Conservation (phyloP, 1,140 invertebrate species). For the Cryptotermes secundus region DNA sequence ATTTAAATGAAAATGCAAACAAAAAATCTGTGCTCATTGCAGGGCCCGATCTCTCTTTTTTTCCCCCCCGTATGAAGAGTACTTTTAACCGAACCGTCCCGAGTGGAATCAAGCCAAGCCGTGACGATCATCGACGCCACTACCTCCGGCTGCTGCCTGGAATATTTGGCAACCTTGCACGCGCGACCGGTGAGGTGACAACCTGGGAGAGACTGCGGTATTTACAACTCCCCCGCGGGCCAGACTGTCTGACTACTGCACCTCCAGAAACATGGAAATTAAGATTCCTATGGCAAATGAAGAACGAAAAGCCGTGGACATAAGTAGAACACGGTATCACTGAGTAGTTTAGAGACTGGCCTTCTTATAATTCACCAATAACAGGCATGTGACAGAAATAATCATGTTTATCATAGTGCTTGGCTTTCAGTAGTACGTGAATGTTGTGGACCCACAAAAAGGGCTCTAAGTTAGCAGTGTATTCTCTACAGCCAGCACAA, state of each 20-base stretch:
- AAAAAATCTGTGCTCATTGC: slow-evolving; percentile 19
- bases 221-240: slow-evolving; percentile 32
- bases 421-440: background rate
- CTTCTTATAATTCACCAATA: background rate
- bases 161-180: slow-evolving; percentile 25
- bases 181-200: slow-evolving; percentile 26
- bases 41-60: slow-evolving; percentile 24
- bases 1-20: background rate
- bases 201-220: slow-evolving; percentile 33
- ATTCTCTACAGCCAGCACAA: no score
- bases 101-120: slow-evolving; percentile 29
- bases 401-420: background rate
- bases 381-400: background rate
- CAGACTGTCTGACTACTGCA: slow-evolving; percentile 22
- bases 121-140: slow-evolving; percentile 27
- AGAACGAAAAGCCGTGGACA: background rate
- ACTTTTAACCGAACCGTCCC: slow-evolving; percentile 26
- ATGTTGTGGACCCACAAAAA: no score
- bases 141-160: slow-evolving; percentile 11
- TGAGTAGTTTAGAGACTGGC: background rate
- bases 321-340: background rate
- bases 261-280: slow-evolving; percentile 24
- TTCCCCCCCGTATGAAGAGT: slow-evolving; percentile 29
- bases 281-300: background rate
- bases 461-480: no score